Conservation (phyloP, 2,888 invertebrate genomes). For the Tiliacea aurago region DNA sequence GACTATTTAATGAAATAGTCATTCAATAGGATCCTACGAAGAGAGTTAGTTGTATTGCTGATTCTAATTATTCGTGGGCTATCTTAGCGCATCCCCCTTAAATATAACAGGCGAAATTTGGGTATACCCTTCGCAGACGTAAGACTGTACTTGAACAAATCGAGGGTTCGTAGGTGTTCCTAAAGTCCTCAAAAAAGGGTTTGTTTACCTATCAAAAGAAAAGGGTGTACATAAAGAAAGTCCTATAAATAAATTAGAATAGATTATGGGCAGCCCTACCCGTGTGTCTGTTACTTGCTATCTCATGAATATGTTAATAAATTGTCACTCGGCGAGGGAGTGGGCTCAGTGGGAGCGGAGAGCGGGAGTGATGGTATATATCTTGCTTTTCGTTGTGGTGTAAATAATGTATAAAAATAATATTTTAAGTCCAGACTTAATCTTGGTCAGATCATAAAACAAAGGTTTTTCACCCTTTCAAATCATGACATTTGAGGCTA, state of each 20-base stretch:
- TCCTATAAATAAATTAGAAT: constrained; percentile 58
- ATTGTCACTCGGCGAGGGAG: constrained; percentile 34
- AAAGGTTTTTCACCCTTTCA: too few species aligned
- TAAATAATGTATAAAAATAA: not conserved
- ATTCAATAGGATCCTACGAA: too few species aligned
- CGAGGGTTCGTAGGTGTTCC: too few species aligned
- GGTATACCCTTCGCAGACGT: not conserved
- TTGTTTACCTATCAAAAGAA: constrained; percentile 29
- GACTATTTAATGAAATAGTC: too few species aligned
- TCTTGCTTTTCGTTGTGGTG: not conserved
- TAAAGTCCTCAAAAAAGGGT: not conserved
- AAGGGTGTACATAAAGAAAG: constrained; percentile 32
- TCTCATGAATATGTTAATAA: constrained; percentile 61
- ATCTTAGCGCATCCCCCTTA: not conserved
- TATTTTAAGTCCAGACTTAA: too few species aligned
- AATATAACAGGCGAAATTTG: not conserved
- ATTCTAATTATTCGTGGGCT: too few species aligned
- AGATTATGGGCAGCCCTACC: constrained; percentile 31
- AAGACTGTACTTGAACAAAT: not conserved
- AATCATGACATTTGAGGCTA: too few species aligned
- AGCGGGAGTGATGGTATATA: not conserved
- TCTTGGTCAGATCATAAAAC: too few species aligned
- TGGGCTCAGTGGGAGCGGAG: constrained; percentile 17
- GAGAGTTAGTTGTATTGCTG: too few species aligned
- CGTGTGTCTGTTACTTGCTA: constrained; percentile 11